These are phyloP conservation scores for Leucozona laternaria DNA, from an alignment of 2,888 invertebrate genomes.

Conservation along the genomic window DNA sequence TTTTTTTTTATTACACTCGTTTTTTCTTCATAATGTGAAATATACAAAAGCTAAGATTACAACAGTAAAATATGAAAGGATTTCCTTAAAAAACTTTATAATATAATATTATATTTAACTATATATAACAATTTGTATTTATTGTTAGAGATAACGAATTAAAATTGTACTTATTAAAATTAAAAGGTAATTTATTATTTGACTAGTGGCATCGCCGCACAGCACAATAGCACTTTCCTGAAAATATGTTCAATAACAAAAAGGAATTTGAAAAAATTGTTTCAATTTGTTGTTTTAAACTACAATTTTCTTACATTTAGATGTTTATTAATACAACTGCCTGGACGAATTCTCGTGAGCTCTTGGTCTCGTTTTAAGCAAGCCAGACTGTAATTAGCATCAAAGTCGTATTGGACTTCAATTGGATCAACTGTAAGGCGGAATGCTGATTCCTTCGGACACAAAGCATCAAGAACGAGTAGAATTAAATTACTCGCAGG, in stretches of 20 bases:
- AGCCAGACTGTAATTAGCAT: constrained; percentile 86
- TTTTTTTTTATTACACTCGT: constrained; percentile 26
- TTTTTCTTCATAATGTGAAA: constrained; percentile 68
- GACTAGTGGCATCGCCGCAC: constrained; percentile 85
- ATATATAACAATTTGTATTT: constrained; percentile 59
- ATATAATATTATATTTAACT: constrained; percentile 44
- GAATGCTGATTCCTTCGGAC: constrained; percentile 85
- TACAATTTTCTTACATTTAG: constrained; percentile 86
- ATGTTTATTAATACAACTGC: constrained; percentile 90
- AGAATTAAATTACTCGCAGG: constrained; percentile 91
- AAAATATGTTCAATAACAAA: constrained; percentile 19
- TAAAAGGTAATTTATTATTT: constrained; percentile 80
- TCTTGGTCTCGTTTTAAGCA: constrained; percentile 86
- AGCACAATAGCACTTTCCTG: constrained; percentile 88
- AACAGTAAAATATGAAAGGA: constrained; percentile 70
- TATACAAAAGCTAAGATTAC: constrained; percentile 77
- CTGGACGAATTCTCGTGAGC: constrained; percentile 88
- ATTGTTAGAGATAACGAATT: constrained; percentile 80
- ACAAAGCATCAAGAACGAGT: constrained; percentile 89
- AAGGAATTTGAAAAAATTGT: not conserved
- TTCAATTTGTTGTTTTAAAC: not conserved
- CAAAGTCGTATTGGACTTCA: constrained; percentile 83
- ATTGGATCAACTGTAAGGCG: constrained; percentile 83
- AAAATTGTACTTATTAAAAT: constrained; percentile 79
- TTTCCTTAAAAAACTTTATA: constrained; percentile 57